A percentile compares a stretch with the other conserved stretches of the same genome.
phyloP scores from a whole-genome alignment of 2,797 vertebrate species.

The Ctenosaura bakeri region DNA sequence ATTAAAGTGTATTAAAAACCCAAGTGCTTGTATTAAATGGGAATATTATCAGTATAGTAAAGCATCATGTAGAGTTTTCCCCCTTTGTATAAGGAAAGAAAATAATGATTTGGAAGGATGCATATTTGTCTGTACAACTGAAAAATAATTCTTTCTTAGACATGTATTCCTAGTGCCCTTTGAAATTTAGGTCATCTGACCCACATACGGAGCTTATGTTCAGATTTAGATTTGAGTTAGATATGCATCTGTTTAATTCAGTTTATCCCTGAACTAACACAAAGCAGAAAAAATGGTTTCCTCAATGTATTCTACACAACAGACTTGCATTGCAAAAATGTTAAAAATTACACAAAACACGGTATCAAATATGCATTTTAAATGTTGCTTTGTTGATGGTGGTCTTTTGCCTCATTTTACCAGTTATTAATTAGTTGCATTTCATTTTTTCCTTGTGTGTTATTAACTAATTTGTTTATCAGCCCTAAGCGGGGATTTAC shows the following conservation, averaged over 20 bases:
- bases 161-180: slow-evolving; percentile 47
- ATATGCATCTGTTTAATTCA: slow-evolving; percentile 51
- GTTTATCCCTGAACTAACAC: slow-evolving; percentile 32
- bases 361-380: background rate
- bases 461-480: background rate
- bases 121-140: slow-evolving; percentile 35
- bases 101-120: slow-evolving; percentile 6
- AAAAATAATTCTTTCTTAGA: slow-evolving; percentile 43
- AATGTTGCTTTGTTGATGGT: background rate
- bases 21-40: background rate
- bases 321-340: background rate
- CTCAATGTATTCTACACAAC: background rate
- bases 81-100: slow-evolving; percentile 34
- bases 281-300: slow-evolving; percentile 17
- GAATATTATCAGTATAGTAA: background rate
- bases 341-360: background rate
- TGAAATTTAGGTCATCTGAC: slow-evolving; percentile 29
- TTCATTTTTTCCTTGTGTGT: background rate
- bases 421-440: background rate
- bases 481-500: background rate
- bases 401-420: background rate
- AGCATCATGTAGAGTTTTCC: slow-evolving; percentile 39
- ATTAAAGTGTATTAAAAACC: background rate
- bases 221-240: slow-evolving; percentile 41
- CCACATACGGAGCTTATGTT: slow-evolving; percentile 51